phyloP scores from a whole-genome alignment of 64 coral and sea anemone genomes.

The Stichodactyla helianthus region DNA sequence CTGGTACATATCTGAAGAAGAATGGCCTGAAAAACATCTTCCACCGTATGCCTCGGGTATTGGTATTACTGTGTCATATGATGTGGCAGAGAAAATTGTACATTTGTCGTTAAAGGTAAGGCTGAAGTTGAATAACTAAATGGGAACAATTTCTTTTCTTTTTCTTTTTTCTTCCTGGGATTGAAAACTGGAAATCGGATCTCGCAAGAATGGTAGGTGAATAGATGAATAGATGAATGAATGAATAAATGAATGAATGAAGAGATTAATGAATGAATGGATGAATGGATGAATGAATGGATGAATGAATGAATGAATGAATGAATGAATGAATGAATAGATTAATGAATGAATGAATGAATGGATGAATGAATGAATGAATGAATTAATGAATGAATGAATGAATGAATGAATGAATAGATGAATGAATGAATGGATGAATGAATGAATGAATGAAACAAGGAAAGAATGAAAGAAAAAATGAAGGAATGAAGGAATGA shows the following conservation, averaged over 20 bases:
- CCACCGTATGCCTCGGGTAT: conserved; percentile 68
- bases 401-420: no score
- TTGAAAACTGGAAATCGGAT: no score
- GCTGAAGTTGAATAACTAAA: not conserved
- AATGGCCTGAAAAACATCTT: conserved; percentile 46
- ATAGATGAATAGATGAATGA: not conserved
- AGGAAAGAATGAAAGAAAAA: no score
- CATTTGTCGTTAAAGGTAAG: conserved; percentile 53
- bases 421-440: not conserved
- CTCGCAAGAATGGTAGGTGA: not conserved
- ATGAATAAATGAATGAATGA: not conserved
- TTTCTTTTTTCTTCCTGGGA: no score
- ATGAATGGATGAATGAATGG: not conserved
- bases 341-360: no score
- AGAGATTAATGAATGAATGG: not conserved
- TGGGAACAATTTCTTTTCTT: not conserved
- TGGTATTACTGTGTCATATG: conserved; percentile 56
- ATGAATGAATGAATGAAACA: not conserved
- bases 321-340: no score
- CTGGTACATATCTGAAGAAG: conserved; percentile 63
- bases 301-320: not conserved
- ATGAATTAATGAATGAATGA: no score
- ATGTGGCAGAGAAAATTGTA: conserved; percentile 52
- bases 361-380: no score
- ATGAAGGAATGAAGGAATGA: no score